phyloP scores from a whole-genome alignment of 2,797 vertebrate genomes.

The Acanthurus lineatus region DNA sequence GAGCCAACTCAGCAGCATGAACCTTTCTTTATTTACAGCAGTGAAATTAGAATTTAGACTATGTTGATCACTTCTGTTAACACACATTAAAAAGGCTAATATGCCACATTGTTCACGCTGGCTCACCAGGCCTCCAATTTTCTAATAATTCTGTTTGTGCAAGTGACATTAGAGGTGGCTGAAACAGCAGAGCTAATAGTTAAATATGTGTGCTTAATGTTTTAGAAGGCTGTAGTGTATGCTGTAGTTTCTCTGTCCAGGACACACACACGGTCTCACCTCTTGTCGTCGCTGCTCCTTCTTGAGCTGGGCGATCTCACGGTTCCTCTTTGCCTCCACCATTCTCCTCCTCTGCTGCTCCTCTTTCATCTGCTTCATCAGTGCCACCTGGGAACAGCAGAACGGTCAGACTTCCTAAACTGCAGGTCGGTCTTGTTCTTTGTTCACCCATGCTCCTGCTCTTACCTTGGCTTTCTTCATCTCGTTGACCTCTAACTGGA shows the following conservation, averaged over 20 bases:
- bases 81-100: neutral
- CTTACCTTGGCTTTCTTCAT: conserved; percentile 99
- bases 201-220: neutral
- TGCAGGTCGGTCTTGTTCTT: no score
- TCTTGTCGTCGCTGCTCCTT: conserved; percentile 97
- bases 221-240: no score
- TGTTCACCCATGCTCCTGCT: no score
- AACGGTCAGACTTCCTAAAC: conserved; percentile 2
- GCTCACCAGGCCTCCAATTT: neutral
- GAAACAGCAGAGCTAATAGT: neutral
- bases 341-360: conserved; percentile 95
- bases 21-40: conserved; percentile 12
- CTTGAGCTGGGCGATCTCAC: conserved; percentile 96
- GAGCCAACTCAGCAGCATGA: conserved; percentile 8
- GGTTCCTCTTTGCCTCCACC: conserved; percentile 94
- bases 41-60: conserved; percentile 1
- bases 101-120: neutral
- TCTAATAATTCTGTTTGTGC: neutral
- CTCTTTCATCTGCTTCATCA: conserved; percentile 99
- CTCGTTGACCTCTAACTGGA: conserved; percentile 93
- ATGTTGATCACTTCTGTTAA: neutral
- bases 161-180: no score
- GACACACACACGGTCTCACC: conserved; percentile 75
- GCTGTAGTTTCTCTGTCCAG: no score
- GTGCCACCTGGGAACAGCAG: conserved; percentile 82